Base-by-base conservation (phyloP, 1,140 invertebrate species). In the Leptinotarsa defecta region DNA sequence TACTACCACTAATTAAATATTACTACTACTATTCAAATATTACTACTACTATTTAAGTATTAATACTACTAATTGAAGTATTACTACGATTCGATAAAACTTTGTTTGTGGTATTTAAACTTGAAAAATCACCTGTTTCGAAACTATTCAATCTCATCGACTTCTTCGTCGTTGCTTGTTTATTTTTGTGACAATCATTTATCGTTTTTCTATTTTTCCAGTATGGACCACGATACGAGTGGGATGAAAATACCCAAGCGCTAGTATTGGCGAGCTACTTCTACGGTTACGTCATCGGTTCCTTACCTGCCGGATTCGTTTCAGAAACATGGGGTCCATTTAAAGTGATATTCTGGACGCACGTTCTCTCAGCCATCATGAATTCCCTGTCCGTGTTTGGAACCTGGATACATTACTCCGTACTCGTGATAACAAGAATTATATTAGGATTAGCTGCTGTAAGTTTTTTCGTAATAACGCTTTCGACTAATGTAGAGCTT, bases 331-430 rank as follows among this genome's bases (percentile, higher is more conserved):
- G 87, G 65, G 88, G 88, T 4, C 87, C 88, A 3, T 86, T 84
- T 13, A 86, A 89, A 76, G 90, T 94, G 49, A 91, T 97, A 13
- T 92, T 91, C 74, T 85, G 88, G 75, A 89, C 91, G 19, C 88
- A 91, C 82, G 77, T 92, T n/a, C 81, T 91, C 61, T 89, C 90
- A 13, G 91, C 91, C 1, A 72, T 95, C 19, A 86, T 95, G 79
- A 94, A 93, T 67, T 87, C 92, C 64, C 79, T 92, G 48, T 92
- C 88, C 77, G 94, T 92, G 1, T 86, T 87, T 62, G 90, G 89
- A 3, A 90, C 93, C 20, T 83, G 87, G 81, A 81, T 88, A 81
- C 92, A 90, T 81, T 92, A 88, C 81, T 83, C 87, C 68, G 86
- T 89, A 0, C 86, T 94, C 0, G 89, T 93, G 15, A 86, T 86